Evolutionary conservation across 2,888 invertebrate genomes (phyloP), one percentile per base, ranked within the genome.

Genomic region (Pristionchus mayeri): DNA sequence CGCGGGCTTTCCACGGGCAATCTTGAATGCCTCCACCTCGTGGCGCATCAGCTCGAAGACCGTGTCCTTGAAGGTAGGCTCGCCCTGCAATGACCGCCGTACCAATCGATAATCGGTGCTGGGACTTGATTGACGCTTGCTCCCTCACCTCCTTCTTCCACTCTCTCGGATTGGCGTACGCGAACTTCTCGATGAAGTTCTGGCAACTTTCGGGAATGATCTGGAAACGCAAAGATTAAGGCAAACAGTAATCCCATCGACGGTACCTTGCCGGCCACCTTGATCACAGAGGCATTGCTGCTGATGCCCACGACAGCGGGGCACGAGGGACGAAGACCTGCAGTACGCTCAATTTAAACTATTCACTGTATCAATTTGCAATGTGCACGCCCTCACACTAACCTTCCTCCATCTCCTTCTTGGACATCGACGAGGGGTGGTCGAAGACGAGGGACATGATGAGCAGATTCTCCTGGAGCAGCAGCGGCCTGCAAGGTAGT

Each of bases 381-480:
- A 16, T 27, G 27, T 76, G 9, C 44, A 76, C 37, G 13, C 63
- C 30, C 13, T 6, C 40, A 1, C 13, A 67, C 67, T 44, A 27
- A 76, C 76, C 76, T 30, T 78, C 34, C 9, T 78, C 76, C 52
- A 78, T 78, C 11, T 78, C 76, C 48, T 48, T 50, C 76, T 78
- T 78, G 40, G 48, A 50, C 18, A 78, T 78, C 30, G 76, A 50
- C 30, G 76, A 78, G 9, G 76, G 76, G 7, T 50, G 50, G 21
- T 78, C 76, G 30, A 78, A 78, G 27, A 78, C 76, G 18, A 78
- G 50, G 30, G 76, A 78, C 76, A 78, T 78, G 18, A 78, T 78
- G 21, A 78, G 76, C 0, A 78, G 21, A 48, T 78, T 50, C 50
- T 78, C 52, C 2, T 21, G 27, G 30, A 78, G 50, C 6, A 78